A percentile compares a stretch with the other conserved stretches of the same genome.
Conservation (phyloP, 35 echinoderm and acorn worm species). For the Acanthaster planci region DNA sequence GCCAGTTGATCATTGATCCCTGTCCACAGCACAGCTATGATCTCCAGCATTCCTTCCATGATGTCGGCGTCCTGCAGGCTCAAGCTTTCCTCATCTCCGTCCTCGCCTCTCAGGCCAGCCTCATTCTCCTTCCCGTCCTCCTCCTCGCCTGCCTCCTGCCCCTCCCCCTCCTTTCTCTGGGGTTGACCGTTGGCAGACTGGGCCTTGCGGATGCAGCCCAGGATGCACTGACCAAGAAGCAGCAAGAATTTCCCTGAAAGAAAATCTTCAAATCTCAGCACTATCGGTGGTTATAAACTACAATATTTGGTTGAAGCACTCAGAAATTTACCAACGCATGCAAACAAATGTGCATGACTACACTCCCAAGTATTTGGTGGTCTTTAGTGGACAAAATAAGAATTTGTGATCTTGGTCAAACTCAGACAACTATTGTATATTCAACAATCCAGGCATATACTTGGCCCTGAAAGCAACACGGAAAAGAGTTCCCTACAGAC, state of each 20-base stretch:
- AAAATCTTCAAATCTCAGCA: too few relatives aligned
- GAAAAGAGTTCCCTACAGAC: too few relatives aligned
- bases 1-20: constrained; percentile 58
- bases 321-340: too few relatives aligned
- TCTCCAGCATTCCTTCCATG: constrained; percentile 93
- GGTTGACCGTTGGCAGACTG: constrained; percentile 19
- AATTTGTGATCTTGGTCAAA: too few relatives aligned
- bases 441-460: too few relatives aligned
- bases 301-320: too few relatives aligned
- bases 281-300: too few relatives aligned
- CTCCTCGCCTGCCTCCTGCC: constrained; percentile 24
- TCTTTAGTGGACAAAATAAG: too few relatives aligned
- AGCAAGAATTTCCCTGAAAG: constrained; percentile 73
- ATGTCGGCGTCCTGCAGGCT: constrained; percentile 81
- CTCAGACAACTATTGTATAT: too few relatives aligned
- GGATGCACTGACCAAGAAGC: constrained; percentile 74
- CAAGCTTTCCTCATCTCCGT: constrained; percentile 64
- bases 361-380: too few relatives aligned
- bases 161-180: neutral
- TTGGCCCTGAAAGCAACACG: too few relatives aligned
- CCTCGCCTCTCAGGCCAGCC: constrained; percentile 29
- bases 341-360: too few relatives aligned
- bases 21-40: constrained; percentile 88
- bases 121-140: constrained; percentile 7
- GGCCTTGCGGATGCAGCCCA: constrained; percentile 71